These are phyloP conservation scores for Zapus hudsonius DNA, from an alignment of 2,113 vertebrate genomes.

Conservation along the genomic window DNA sequence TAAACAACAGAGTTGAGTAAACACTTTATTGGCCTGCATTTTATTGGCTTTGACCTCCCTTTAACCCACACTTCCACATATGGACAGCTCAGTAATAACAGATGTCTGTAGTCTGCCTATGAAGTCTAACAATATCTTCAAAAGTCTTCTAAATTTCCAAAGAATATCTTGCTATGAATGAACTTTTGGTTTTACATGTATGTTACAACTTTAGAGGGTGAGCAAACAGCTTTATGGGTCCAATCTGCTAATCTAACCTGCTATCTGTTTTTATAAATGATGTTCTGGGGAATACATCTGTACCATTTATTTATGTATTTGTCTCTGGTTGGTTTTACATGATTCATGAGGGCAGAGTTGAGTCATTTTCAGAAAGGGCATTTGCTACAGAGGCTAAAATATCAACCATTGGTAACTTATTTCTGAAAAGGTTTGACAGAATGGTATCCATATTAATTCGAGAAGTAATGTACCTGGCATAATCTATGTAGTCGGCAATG, in stretches of 20 bases:
- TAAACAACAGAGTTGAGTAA: constrained; percentile 35
- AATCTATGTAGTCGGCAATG: neutral
- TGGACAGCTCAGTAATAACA: neutral
- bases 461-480: neutral
- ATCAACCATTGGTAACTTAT: neutral
- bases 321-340: neutral
- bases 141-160: neutral
- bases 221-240: neutral
- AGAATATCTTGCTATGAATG: neutral
- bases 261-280: neutral
- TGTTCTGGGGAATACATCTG: neutral
- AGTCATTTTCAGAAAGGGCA: neutral
- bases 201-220: neutral
- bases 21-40: constrained; percentile 5
- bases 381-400: neutral
- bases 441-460: neutral
- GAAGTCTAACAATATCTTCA: neutral
- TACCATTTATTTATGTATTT: neutral
- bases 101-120: neutral
- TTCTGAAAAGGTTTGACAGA: neutral
- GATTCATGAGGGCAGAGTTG: neutral
- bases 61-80: neutral
- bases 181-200: neutral
- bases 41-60: neutral
- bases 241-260: neutral